Conservation (phyloP, 2,888 invertebrate species). For the Bellardia bayeri region DNA sequence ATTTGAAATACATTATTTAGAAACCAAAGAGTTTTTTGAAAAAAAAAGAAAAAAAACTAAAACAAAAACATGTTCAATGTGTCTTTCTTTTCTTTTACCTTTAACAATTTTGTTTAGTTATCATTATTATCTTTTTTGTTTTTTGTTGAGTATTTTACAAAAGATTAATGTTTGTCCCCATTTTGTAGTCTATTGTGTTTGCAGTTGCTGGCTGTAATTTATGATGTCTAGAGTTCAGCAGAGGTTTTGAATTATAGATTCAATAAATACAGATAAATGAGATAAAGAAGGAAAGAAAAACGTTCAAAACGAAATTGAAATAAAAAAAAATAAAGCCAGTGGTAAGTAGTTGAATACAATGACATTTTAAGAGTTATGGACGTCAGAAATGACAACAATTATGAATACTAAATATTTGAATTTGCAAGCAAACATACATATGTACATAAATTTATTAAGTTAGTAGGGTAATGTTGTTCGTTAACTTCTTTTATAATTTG, state of each 20-base stretch:
- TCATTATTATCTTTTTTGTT: constrained; percentile 27
- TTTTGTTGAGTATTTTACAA: constrained; percentile 19
- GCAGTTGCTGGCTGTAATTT: constrained; percentile 70
- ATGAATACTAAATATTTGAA: constrained; percentile 53
- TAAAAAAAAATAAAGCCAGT: constrained; percentile 7
- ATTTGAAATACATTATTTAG: constrained; percentile 14
- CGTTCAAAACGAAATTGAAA: constrained; percentile 5
- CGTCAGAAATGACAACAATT: constrained; percentile 62
- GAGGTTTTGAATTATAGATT: constrained; percentile 75
- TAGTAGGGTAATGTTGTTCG: neutral
- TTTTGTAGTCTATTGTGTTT: constrained; percentile 75
- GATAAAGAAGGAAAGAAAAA: neutral
- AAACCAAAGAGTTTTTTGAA: neutral
- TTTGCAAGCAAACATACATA: neutral
- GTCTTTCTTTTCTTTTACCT: constrained; percentile 7
- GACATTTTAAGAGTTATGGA: constrained; percentile 26
- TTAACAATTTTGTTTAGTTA: neutral
- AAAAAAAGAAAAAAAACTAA: neutral
- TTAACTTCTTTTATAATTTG: neutral
- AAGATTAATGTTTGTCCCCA: constrained; percentile 76
- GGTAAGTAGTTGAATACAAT: constrained; percentile 36
- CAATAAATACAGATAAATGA: constrained; percentile 7
- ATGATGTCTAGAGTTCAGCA: constrained; percentile 75
- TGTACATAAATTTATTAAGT: neutral
- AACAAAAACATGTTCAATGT: neutral